Evolutionary conservation across 2,888 invertebrate genomes (phyloP).

Genomic region (Caenorhabditis imperialis): DNA sequence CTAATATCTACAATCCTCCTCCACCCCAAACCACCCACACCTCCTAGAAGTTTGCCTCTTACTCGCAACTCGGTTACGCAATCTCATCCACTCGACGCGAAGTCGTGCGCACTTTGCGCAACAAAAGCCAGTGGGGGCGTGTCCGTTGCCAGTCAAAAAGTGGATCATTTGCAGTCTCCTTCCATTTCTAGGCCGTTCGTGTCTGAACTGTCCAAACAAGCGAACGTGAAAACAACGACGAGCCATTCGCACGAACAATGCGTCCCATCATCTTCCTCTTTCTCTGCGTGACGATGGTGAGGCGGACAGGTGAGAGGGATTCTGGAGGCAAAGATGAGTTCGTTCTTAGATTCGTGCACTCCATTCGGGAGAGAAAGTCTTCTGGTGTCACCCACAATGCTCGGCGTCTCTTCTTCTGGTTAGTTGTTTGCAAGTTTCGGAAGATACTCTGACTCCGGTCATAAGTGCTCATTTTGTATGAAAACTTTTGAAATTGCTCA

Average conservation of each 20-base stretch:
- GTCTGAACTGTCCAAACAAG: constrained; percentile 1
- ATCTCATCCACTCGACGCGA: constrained; percentile 19
- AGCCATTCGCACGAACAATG: too few relatives aligned
- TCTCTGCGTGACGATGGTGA: not conserved
- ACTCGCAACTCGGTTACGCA: too few relatives aligned
- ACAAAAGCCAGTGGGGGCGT: too few relatives aligned
- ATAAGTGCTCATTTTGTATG: too few relatives aligned
- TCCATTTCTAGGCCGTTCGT: not conserved
- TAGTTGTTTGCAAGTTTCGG: not conserved
- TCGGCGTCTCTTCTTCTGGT: constrained; percentile 52
- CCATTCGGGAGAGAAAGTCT: constrained; percentile 58
- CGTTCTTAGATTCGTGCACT: constrained; percentile 48
- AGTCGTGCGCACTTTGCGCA: constrained; percentile 38
- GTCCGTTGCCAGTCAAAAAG: too few relatives aligned
- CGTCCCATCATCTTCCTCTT: too few relatives aligned
- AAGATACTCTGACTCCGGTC: too few relatives aligned
- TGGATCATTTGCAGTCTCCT: too few relatives aligned
- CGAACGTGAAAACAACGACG: not conserved
- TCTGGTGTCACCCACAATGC: constrained; percentile 46
- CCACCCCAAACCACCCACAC: too few relatives aligned
- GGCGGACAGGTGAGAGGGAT: constrained; percentile 7
- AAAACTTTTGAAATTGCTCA: not conserved
- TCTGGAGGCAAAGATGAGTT: not conserved
- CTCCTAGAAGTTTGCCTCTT: too few relatives aligned
- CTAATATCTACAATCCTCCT: too few relatives aligned